Conservation (phyloP, 2,888 invertebrate genomes). For the Nomada ruficornis region DNA sequence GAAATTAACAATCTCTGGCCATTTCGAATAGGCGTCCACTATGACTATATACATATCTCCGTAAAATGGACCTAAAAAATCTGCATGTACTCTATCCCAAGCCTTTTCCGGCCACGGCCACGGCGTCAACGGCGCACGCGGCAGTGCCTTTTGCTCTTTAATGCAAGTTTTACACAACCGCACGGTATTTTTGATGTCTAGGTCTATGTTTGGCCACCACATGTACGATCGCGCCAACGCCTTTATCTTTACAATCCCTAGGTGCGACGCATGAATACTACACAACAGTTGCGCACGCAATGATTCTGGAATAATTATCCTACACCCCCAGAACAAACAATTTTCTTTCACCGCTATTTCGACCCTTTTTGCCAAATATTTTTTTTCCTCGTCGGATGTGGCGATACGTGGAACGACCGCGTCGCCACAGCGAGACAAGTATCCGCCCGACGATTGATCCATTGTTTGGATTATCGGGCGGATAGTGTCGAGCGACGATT, state of each 20-base stretch:
- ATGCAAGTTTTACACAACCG: conserved; percentile 52
- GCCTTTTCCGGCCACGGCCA: conserved; percentile 60
- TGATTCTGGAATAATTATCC: conserved; percentile 37
- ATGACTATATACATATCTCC: conserved; percentile 48
- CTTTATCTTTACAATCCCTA: conserved; percentile 66
- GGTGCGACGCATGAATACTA: conserved; percentile 55
- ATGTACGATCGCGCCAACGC: conserved; percentile 60
- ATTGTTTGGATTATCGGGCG: too few species aligned
- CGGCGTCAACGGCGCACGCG: conserved; percentile 51
- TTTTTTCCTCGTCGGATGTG: conserved; percentile 3
- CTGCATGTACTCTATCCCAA: conserved; percentile 39
- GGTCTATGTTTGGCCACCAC: conserved; percentile 58
- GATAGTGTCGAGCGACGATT: too few species aligned
- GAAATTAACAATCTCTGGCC: conserved; percentile 42
- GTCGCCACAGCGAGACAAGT: too few species aligned
- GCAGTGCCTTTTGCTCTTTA: conserved; percentile 37
- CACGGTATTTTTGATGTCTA: conserved; percentile 9
- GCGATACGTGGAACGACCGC: too few species aligned
- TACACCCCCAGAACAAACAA: conserved; percentile 51
- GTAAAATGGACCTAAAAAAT: conserved; percentile 43
- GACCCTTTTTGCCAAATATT: conserved; percentile 15
- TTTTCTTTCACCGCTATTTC: conserved; percentile 45
- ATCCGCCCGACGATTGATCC: too few species aligned
- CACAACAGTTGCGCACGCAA: conserved; percentile 21
- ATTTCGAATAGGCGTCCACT: conserved; percentile 41